A percentile compares a stretch with the other conserved stretches of the same genome.
These are phyloP conservation scores for Reinhardtius hippoglossoides DNA, from an alignment of 2,113 vertebrate species.

Conservation along the genomic window DNA sequence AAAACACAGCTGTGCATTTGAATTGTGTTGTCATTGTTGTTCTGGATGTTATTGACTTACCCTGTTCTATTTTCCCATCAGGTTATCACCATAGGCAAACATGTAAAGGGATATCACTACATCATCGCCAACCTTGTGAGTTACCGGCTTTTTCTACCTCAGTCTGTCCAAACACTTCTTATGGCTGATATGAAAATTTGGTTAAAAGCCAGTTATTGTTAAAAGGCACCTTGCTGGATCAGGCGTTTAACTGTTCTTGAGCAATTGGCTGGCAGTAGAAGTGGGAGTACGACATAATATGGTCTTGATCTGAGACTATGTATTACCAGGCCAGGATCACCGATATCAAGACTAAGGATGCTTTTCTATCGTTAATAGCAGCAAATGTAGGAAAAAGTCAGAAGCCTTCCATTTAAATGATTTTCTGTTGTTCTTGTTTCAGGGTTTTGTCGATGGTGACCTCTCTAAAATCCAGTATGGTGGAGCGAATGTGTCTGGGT, in stretches of 20 bases:
- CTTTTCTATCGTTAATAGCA: too few relatives aligned
- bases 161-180: not conserved
- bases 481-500: constrained; percentile 96
- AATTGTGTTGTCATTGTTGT: not conserved
- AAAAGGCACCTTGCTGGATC: too few relatives aligned
- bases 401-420: not conserved
- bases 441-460: constrained; percentile 97
- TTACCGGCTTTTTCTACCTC: constrained; percentile 8
- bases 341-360: too few relatives aligned
- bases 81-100: constrained; percentile 97
- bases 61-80: constrained; percentile 59
- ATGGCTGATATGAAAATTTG: not conserved
- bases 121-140: constrained; percentile 98
- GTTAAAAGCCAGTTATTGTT: not conserved
- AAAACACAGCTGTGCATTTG: not conserved
- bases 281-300: too few relatives aligned
- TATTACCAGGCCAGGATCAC: too few relatives aligned
- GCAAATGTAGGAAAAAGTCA: not conserved
- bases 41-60: not conserved
- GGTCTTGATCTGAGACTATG: too few relatives aligned
- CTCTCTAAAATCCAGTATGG: constrained; percentile 98
- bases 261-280: too few relatives aligned
- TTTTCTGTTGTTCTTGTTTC: constrained; percentile 33
- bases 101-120: constrained; percentile 98
- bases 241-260: too few relatives aligned